These are phyloP conservation scores for Maccullochella peelii DNA, from an alignment of 2,113 vertebrate genomes.

Conservation along the genomic window DNA sequence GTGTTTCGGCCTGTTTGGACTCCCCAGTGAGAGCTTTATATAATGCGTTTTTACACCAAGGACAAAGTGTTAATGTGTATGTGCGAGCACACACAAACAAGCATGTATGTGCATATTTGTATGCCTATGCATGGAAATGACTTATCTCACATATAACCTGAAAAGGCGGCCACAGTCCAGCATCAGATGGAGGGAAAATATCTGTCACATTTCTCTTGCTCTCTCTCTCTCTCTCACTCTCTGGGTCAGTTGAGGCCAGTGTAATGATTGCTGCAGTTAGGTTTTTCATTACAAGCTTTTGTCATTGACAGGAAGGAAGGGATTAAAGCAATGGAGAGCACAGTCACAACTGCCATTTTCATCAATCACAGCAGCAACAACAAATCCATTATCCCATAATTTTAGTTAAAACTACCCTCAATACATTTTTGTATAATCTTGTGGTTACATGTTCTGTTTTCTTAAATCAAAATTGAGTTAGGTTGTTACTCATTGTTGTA, in stretches of 20 bases:
- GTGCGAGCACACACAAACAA: background rate
- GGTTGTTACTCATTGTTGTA: background rate
- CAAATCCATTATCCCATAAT: slow-evolving; percentile 10
- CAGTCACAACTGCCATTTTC: background rate
- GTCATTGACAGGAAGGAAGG: slow-evolving; percentile 9
- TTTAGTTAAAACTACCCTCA: slow-evolving; percentile 5
- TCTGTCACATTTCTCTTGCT: background rate
- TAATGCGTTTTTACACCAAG: slow-evolving; percentile 51
- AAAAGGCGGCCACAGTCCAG: background rate
- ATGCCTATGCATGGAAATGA: background rate
- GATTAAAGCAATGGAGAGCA: slow-evolving; percentile 11
- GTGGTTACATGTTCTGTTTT: background rate
- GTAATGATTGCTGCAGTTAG: slow-evolving; percentile 24
- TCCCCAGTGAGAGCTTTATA: slow-evolving; percentile 48
- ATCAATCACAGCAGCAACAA: slow-evolving; percentile 15
- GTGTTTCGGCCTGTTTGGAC: background rate
- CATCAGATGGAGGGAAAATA: slow-evolving; percentile 15
- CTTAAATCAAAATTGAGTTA: background rate
- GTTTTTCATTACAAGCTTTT: slow-evolving; percentile 37
- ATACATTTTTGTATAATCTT: background rate
- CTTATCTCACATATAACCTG: background rate
- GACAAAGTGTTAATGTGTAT: slow-evolving; percentile 32
- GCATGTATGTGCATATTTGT: slow-evolving; percentile 12
- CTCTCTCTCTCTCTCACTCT: slow-evolving; percentile 4
- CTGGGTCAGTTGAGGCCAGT: slow-evolving; percentile 23